Base-by-base conservation (phyloP, 1,140 invertebrate species). In the Drosophila biarmipes region DNA sequence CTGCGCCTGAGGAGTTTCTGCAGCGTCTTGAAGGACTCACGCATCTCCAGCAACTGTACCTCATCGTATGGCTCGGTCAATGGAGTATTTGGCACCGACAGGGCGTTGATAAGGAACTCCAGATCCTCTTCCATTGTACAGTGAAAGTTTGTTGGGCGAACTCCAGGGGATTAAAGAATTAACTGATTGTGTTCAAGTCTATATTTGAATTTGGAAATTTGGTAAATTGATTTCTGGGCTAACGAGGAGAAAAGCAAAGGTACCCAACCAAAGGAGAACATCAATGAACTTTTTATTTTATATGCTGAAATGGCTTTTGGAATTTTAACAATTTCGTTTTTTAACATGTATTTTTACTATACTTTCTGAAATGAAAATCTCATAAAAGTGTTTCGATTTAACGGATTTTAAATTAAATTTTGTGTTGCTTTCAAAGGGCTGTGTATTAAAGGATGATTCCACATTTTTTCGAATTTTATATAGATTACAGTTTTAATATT, bases 71-170 rank as follows among this genome's bases (percentile, higher is more conserved):
- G 35, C 6, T 24, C n/a, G 10, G 79, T 72, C 0, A 89, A n/a
- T 0, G 53, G 79, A 0, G 79, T 73, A 15, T 61, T 43, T n/a
- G 58, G 42, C 19, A 62, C 35, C 12, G 84, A 84, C 48, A 87
- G 37, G 8, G 84, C 66, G 10, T 57, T 63, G 2, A 87, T 87
- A 7, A 87, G 46, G 34, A 89, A 87, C 12, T 89, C 62, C 17
- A 87, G 35, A 12, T 87, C 84, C 7, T 73, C 43, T 8, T 87
- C 79, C 84, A 87, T 87, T 19, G 35, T 38, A 1, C 17, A 4
- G 5, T 11, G 4, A 27, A 4, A 10, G 17, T 27, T 35, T 11
- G 15, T 15, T 19, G 27, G 11, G 3, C 24, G 34, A 19, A n/a
- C 29, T n/a, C 37, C 10, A 19, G 8, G 24, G n/a, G 5, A 21